phyloP scores from a whole-genome alignment of 2,888 invertebrate genomes.

The Apocheima hispidaria region DNA sequence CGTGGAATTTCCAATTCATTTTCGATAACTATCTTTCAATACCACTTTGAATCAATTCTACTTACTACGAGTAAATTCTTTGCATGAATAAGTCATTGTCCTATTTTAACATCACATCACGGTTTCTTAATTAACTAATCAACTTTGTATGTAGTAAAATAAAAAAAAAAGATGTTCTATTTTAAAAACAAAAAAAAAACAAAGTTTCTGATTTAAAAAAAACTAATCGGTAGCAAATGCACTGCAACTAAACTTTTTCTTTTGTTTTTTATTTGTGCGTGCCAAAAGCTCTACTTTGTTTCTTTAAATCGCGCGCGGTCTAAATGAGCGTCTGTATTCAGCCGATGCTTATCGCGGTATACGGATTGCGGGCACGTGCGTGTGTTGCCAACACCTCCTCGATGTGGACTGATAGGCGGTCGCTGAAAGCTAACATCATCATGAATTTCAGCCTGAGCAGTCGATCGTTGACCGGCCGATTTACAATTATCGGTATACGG shows the following conservation, averaged over 20 bases:
- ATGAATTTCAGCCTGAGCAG: conserved; percentile 13
- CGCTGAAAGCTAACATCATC: conserved; percentile 12
- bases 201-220: neutral
- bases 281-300: neutral
- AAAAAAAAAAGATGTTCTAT: conserved; percentile 16
- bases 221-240: neutral
- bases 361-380: conserved; percentile 22
- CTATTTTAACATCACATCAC: conserved; percentile 7
- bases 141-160: too few species aligned
- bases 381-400: conserved; percentile 8
- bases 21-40: conserved; percentile 33
- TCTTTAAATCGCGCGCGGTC: neutral
- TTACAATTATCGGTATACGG: conserved; percentile 31
- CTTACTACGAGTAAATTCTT: conserved; percentile 23
- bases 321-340: neutral
- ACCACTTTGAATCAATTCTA: conserved; percentile 22
- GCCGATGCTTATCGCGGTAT: conserved; percentile 5
- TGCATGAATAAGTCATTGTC: conserved; percentile 28
- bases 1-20: conserved; percentile 55
- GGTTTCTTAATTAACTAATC: conserved; percentile 5
- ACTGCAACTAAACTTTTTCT: neutral
- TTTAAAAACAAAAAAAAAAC: conserved; percentile 1
- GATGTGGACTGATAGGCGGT: conserved; percentile 18
- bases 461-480: conserved; percentile 28
- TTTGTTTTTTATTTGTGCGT: neutral